A percentile compares a stretch with the other conserved stretches of the same genome.
phyloP scores from a whole-genome alignment of 2,888 invertebrate genomes.

The Clusia tigrina region DNA sequence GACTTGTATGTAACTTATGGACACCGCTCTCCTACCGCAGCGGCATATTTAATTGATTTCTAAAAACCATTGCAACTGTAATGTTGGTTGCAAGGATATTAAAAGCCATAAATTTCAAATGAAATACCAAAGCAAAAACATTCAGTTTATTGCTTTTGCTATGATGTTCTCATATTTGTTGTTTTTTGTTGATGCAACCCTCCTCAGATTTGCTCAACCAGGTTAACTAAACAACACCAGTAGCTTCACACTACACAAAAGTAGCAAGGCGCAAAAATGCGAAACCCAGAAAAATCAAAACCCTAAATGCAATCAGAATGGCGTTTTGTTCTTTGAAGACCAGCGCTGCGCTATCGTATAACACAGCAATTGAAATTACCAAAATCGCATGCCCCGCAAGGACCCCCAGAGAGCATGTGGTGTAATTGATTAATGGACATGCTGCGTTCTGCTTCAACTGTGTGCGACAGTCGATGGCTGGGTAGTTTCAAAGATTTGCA shows the following conservation, averaged over 20 bases:
- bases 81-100: constrained; percentile 3
- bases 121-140: background rate
- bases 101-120: background rate
- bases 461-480: background rate
- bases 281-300: constrained; percentile 15
- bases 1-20: too few relatives aligned
- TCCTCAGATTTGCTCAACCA: background rate
- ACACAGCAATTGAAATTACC: constrained; percentile 9
- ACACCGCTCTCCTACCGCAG: too few relatives aligned
- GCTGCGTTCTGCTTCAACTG: constrained; percentile 20
- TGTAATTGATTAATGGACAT: constrained; percentile 60
- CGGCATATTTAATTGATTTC: too few relatives aligned
- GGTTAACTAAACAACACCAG: background rate
- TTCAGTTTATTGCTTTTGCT: background rate
- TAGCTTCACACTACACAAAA: background rate
- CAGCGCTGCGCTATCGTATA: background rate
- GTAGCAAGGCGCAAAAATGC: background rate
- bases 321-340: constrained; percentile 6
- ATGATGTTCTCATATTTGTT: background rate
- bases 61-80: too few relatives aligned
- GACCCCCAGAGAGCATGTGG: constrained; percentile 39
- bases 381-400: constrained; percentile 25
- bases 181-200: background rate
- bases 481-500: too few relatives aligned
- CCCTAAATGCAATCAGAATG: constrained; percentile 23